Base-by-base conservation (phyloP, 2,888 invertebrate genomes). In the Papilio demoleus region DNA sequence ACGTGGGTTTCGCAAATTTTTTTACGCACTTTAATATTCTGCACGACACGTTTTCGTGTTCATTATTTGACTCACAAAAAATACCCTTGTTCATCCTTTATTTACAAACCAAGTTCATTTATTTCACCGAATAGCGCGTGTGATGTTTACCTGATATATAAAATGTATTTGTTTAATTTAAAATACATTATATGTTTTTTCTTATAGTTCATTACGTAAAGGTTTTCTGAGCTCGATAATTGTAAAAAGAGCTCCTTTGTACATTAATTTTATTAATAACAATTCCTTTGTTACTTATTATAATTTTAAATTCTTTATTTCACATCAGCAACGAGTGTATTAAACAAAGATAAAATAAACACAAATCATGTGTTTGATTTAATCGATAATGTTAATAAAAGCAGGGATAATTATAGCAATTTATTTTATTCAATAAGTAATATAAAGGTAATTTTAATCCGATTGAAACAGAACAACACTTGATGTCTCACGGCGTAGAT, bases 61-160 rank as follows among this genome's bases (percentile, higher is more conserved):
- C 53, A 53, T 53, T 53, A 53, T 53, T 53, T 27, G 27, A 31
- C 24, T 24, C 50, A 22, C 31, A 53, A 31, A 53, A 53, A 31
- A 31, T 17, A 31, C 31, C 53, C n/a, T 53, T 14, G 53, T 53
- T 53, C 11, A 5, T n/a, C 31, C 14, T 53, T 53, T 53, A 17
- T 17, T 53, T 31, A n/a, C n/a, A 31, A 5, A 6, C 31, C 27
- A 53, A n/a, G 11, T 19, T 38, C 14, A 14, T 38, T 38, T 14
- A 38, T 4, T 38, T 38, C 14, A 31, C 31, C 31, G 6, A 3
- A 6, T 6, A 31, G 31, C 31, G 31, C 3, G 31, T 31, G 31
- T 31, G 31, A 3, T 31, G 31, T 31, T 31, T 31, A 4, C 6
- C 4, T 31, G 31, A 6, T 31, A 31, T 31, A 31, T 31, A 31